Percentiles rank a stretch among this genome's conserved stretches.
These are phyloP conservation scores for Kryphioiulus occultus DNA, from an alignment of 2,888 invertebrate species.

Conservation along the genomic window DNA sequence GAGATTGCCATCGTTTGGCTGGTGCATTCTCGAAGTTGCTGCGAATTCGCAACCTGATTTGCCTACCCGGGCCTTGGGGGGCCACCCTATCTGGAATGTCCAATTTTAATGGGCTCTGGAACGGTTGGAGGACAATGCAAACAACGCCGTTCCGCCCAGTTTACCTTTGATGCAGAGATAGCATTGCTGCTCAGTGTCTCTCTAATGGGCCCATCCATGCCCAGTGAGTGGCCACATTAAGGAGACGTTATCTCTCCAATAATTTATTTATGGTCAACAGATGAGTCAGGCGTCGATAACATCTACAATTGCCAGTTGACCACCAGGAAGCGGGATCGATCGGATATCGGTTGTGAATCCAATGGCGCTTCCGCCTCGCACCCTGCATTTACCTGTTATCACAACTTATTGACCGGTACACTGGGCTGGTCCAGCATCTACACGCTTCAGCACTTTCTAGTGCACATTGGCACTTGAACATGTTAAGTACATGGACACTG, in stretches of 20 bases:
- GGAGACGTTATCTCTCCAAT: not conserved
- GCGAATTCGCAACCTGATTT: no score
- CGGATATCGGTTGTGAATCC: not conserved
- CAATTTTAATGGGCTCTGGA: not conserved
- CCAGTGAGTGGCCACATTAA: not conserved
- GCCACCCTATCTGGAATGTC: not conserved
- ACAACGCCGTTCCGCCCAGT: constrained; percentile 30
- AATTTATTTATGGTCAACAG: not conserved
- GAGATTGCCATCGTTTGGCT: not conserved
- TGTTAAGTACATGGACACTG: not conserved
- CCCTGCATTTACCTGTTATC: not conserved
- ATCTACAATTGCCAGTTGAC: not conserved
- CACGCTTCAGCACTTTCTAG: not conserved
- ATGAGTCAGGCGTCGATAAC: not conserved
- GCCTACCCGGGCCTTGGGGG: not conserved
- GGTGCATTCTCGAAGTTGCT: not conserved
- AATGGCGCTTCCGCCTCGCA: not conserved
- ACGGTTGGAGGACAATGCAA: not conserved
- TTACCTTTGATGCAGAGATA: not conserved
- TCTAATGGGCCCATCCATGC: not conserved
- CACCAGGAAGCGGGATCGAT: not conserved
- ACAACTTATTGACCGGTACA: not conserved
- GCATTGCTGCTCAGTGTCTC: not conserved
- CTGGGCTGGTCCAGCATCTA: not conserved
- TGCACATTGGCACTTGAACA: not conserved